Base-by-base conservation (phyloP, 1,140 invertebrate species). In the Tenebrio molitor region DNA sequence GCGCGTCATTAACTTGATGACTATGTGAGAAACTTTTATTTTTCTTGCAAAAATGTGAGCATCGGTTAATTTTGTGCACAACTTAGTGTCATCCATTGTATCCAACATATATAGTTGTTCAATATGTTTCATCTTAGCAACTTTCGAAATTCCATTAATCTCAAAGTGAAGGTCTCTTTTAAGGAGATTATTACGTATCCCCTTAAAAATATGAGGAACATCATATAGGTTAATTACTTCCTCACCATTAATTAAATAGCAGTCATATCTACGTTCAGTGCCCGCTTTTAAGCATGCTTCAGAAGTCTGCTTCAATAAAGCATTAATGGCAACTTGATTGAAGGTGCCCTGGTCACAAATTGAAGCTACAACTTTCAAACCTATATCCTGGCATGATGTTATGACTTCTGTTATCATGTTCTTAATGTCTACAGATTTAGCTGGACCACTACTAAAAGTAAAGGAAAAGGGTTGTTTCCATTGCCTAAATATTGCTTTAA, bases 181-280 rank as follows among this genome's bases (percentile, higher is more conserved):
- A 14, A 63, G 15, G 3, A 63, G 15, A 10, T 29, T 29, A 71
- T 82, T 80, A 17, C 79, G 14, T 4, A 82, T 72, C 1, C 80
- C 74, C 72, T 82, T 82, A n/a, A 81, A n/a, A n/a, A n/a, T n/a
- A n/a, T n/a, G n/a, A n/a, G n/a, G n/a, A n/a, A n/a, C n/a, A n/a
- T n/a, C n/a, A 71, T 1, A 83, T n/a, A 3, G 3, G n/a, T n/a
- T n/a, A n/a, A n/a, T n/a, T n/a, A n/a, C n/a, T n/a, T n/a, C n/a
- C n/a, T n/a, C n/a, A n/a, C n/a, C n/a, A n/a, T n/a, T n/a, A n/a
- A n/a, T n/a, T n/a, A n/a, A n/a, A n/a, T n/a, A n/a, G n/a, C n/a
- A n/a, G n/a, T n/a, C n/a, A n/a, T n/a, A n/a, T n/a, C n/a, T n/a
- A n/a, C n/a, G n/a, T n/a, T n/a, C n/a, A n/a, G n/a, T n/a, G n/a